Base-by-base conservation (phyloP, 2,113 vertebrate genomes). In the Bujurquina vittata region DNA sequence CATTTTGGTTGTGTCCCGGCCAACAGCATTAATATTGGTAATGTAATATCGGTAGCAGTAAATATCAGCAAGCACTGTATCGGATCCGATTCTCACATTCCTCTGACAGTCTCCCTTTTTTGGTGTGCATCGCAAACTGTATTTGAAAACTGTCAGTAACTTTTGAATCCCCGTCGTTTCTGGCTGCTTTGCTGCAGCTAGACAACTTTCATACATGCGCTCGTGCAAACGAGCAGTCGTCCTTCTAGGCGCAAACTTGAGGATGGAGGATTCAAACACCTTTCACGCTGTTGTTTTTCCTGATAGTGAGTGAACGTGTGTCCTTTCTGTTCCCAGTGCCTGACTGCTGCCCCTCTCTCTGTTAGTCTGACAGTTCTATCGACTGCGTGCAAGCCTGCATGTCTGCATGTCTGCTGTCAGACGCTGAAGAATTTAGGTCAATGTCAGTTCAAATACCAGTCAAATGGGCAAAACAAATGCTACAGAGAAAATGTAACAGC, bases 381-480 rank as follows among this genome's bases (percentile, higher is more conserved):
- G 20, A 29, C 69, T 35, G 52, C n/a, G 10, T 54, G 72, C 35
- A 58, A 23, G 84, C 8, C 56, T 26, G 80, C 35, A 54, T 5
- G 52, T 84, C 56, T 22, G 80, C 35, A 54, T 3, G 52, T 84
- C 61, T 2, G 18, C 59, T 77, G 72, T 86, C 80, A 79, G 75
- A 67, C 80, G 7, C 46, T 5, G 69, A 79, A 83, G 83, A 60
- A 88, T 90, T 80, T 88, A 88, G 89, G 89, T 89, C 83, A 86
- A 43, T 85, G 91, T 91, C 88, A 75, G 75, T 88, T 87, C 84
- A 78, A 10, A 92, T 90, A 33, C 23, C 49, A 84, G 79, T 90
- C 89, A 89, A 80, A 87, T 6, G 0, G 18, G 37, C 22, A 9
- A 83, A 87, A 82, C 63, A 85, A 90, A 85, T 20, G 77, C 77